Evolutionary conservation across 2,113 vertebrate species (phyloP).

Genomic region (Lophura nycthemera): DNA sequence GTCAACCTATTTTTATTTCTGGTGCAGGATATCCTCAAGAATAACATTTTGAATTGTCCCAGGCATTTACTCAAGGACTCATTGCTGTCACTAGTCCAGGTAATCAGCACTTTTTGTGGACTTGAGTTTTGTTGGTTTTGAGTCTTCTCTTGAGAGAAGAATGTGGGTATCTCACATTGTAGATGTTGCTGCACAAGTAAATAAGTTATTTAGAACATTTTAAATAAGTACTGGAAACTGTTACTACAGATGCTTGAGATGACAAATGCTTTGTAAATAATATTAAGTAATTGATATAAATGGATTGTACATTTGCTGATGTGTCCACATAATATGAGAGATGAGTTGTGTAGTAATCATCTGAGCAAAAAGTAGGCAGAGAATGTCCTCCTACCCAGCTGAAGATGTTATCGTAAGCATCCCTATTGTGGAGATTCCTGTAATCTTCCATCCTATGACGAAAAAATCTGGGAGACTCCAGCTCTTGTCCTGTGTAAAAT

Average conservation of each 20-base stretch:
- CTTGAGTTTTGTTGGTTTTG: neutral
- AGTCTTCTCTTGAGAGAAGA: too few species aligned
- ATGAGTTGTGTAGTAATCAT: neutral
- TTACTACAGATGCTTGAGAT: neutral
- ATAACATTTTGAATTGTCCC: neutral
- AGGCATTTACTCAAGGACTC: neutral
- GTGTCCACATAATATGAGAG: neutral
- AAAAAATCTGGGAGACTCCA: neutral
- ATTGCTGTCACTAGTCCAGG: neutral
- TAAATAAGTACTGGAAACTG: neutral
- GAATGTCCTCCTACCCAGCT: neutral
- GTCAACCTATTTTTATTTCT: neutral
- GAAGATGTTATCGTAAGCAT: neutral
- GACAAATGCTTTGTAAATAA: rapidly evolving
- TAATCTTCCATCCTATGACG: neutral
- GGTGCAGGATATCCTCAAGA: neutral
- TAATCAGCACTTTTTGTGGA: neutral
- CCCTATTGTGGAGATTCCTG: neutral
- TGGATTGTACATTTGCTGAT: neutral
- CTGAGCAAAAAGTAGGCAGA: neutral
- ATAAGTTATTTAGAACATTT: neutral
- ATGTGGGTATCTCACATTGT: neutral
- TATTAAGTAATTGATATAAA: neutral
- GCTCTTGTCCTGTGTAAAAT: neutral
- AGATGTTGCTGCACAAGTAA: neutral